Evolutionary conservation across 2,888 invertebrate genomes (phyloP).

Genomic region (Trichopoda pennipes): DNA sequence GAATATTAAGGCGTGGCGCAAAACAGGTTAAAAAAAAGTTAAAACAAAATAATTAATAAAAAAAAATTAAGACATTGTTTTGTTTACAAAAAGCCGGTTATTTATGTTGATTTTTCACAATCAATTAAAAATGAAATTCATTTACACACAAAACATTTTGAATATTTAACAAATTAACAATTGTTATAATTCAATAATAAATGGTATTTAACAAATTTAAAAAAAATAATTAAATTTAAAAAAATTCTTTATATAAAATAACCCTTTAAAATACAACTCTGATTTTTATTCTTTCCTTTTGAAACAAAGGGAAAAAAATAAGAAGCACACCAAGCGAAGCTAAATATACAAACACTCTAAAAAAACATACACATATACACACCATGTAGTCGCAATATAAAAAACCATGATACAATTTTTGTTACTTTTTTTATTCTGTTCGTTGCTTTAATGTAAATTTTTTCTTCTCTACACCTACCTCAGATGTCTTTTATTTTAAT

Average conservation of each 20-base stretch:
- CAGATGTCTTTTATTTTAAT: conserved; percentile 83
- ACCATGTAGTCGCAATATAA: conserved; percentile 2
- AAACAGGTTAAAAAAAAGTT: too few relatives aligned
- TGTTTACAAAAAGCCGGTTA: too few relatives aligned
- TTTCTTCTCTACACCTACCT: conserved; percentile 79
- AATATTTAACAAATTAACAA: too few relatives aligned
- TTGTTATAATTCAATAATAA: too few relatives aligned
- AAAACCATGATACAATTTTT: conserved; percentile 29
- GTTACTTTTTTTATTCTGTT: conserved; percentile 4
- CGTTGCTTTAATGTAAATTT: conserved; percentile 22
- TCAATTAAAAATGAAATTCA: too few relatives aligned
- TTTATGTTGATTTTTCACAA: too few relatives aligned
- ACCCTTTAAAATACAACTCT: conserved; percentile 38
- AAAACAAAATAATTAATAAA: too few relatives aligned
- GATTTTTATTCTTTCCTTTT: conserved; percentile 23
- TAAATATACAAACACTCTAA: conserved; percentile 33
- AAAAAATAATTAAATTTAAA: neutral
- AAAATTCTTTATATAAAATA: neutral
- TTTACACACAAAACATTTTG: too few relatives aligned
- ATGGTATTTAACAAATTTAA: too few relatives aligned
- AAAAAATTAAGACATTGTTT: too few relatives aligned
- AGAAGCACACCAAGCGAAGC: conserved; percentile 36
- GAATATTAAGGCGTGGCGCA: too few relatives aligned
- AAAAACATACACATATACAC: conserved; percentile 14
- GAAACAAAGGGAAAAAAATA: conserved; percentile 27